A percentile compares a stretch with the other conserved stretches of the same genome.
phyloP scores from a whole-genome alignment of 2,113 vertebrate genomes.

The Anoplopoma fimbria region DNA sequence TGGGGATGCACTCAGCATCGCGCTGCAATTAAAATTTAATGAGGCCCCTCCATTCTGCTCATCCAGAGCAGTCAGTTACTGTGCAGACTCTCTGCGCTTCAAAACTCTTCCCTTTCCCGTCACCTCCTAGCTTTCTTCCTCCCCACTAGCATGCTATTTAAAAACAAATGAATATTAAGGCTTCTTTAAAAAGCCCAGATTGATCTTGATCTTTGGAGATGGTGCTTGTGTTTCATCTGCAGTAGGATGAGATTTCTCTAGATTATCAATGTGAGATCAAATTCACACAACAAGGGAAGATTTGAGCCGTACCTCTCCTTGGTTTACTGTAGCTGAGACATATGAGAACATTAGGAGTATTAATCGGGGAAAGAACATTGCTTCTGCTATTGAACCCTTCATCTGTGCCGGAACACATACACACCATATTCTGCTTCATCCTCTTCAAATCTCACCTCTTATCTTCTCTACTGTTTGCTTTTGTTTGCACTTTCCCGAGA shows the following conservation, averaged over 20 bases:
- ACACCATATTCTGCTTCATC: background rate
- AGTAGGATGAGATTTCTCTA: conserved; percentile 22
- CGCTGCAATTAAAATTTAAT: conserved; percentile 80
- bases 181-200: conserved; percentile 14
- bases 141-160: conserved; percentile 14
- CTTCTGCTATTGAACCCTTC: background rate
- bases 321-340: background rate
- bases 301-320: conserved; percentile 5
- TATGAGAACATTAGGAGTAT: background rate
- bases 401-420: background rate
- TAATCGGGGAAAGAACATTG: conserved; percentile 15
- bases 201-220: conserved; percentile 18
- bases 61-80: conserved; percentile 57
- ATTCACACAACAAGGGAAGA: conserved; percentile 1
- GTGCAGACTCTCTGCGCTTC: conserved; percentile 53
- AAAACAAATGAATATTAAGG: conserved; percentile 40
- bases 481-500: background rate
- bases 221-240: conserved; percentile 18
- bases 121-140: conserved; percentile 19
- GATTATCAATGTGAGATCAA: conserved; percentile 23
- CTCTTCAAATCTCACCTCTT: conserved; percentile 4
- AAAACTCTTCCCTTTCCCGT: conserved; percentile 35
- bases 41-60: conserved; percentile 67
- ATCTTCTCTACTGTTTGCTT: background rate
- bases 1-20: conserved; percentile 66